Conservation (phyloP, 2,797 vertebrate genomes). For the Acropternis orthonyx region DNA sequence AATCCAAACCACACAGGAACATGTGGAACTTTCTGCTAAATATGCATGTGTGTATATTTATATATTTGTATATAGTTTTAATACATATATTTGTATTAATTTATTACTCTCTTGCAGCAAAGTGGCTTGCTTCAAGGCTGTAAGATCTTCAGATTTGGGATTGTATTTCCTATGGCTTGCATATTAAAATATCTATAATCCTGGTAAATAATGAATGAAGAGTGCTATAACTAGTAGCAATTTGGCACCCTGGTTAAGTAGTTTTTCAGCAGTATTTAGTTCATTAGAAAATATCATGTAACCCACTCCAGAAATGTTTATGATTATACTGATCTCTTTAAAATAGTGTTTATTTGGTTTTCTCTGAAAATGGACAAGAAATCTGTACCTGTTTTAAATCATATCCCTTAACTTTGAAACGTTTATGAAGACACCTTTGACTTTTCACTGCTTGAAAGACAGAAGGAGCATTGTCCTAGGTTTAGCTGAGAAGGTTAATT, state of each 20-base stretch:
- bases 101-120: not conserved
- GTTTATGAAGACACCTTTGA: not conserved
- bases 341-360: not conserved
- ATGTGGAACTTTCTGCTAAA: not conserved
- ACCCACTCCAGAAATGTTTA: not conserved
- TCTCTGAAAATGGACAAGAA: not conserved
- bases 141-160: not conserved
- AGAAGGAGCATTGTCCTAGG: not conserved
- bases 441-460: not conserved
- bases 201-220: not conserved
- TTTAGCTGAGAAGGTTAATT: not conserved
- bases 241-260: not conserved
- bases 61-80: not conserved
- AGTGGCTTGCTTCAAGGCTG: not conserved
- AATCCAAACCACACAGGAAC: not conserved
- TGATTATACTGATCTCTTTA: not conserved
- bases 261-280: not conserved
- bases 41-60: no score
- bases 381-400: not conserved
- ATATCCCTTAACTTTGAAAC: not conserved
- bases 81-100: not conserved
- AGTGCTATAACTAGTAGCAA: not conserved
- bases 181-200: not conserved
- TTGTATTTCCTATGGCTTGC: not conserved
- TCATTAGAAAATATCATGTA: not conserved